These are phyloP conservation scores for Urocyon cinereoargenteus DNA, from an alignment of 2,797 vertebrate species.

Conservation along the genomic window DNA sequence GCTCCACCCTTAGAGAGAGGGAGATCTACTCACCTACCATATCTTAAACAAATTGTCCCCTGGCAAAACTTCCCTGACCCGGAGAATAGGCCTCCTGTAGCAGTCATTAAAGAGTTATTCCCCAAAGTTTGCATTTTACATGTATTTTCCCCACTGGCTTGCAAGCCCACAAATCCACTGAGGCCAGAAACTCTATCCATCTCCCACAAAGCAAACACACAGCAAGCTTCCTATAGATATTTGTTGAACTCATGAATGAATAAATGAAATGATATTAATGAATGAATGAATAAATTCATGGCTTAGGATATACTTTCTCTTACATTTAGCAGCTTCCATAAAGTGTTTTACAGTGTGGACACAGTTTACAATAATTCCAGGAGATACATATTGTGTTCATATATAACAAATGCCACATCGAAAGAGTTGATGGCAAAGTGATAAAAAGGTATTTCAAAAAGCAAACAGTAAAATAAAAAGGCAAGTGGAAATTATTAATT, in stretches of 20 bases:
- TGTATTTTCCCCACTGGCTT: background rate
- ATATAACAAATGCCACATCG: background rate
- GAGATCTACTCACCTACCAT: background rate
- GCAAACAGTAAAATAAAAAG: background rate
- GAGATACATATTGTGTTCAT: background rate
- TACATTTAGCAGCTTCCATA: background rate
- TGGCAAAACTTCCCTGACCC: background rate
- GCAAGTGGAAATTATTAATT: background rate
- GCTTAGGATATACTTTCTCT: background rate
- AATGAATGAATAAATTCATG: background rate
- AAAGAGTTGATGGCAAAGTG: background rate
- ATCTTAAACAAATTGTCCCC: background rate
- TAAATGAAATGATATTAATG: background rate
- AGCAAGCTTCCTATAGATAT: background rate
- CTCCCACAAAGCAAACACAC: background rate
- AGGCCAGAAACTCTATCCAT: background rate
- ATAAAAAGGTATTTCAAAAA: background rate
- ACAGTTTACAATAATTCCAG: background rate
- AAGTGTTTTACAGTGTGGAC: background rate
- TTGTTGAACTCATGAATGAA: background rate
- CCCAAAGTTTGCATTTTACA: background rate
- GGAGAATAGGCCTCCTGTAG: background rate
- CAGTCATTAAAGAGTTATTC: background rate
- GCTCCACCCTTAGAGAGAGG: background rate
- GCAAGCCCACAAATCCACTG: background rate